These are phyloP conservation scores for Diarsia mendica DNA, from an alignment of 2,888 invertebrate species.

Conservation along the genomic window DNA sequence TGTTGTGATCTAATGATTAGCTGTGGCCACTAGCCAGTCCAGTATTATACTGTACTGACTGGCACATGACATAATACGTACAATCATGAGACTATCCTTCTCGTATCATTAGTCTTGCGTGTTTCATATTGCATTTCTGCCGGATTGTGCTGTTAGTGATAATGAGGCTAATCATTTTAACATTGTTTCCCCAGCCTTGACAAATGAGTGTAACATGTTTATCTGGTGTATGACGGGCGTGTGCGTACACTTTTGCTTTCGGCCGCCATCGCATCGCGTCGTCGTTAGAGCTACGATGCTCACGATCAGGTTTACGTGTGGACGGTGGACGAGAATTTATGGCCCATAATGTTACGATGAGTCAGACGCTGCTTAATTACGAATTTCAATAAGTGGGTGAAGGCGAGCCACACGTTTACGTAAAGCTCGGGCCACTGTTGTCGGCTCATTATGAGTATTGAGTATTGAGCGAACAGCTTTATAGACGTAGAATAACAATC, in stretches of 20 bases:
- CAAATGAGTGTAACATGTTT: conserved; percentile 27
- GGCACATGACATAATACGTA: conserved; percentile 1
- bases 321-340: conserved; percentile 54
- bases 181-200: conserved; percentile 5
- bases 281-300: conserved; percentile 28
- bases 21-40: conserved; percentile 3
- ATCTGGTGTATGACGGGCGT: conserved; percentile 11
- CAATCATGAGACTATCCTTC: not conserved
- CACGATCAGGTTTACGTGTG: conserved; percentile 55
- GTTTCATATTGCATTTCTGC: not conserved
- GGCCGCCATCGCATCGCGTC: conserved; percentile 2
- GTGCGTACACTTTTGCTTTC: conserved; percentile 60
- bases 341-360: conserved; percentile 63
- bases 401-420: conserved; percentile 74
- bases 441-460: conserved; percentile 24
- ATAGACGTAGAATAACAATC: conserved; percentile 37
- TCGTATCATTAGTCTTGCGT: not conserved
- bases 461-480: conserved; percentile 28
- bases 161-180: not conserved
- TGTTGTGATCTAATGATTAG: not conserved
- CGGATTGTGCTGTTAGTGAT: not conserved
- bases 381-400: conserved; percentile 80
- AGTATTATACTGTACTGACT: not conserved
- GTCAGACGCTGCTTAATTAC: conserved; percentile 66
- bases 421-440: conserved; percentile 54